Percentiles rank a stretch among this genome's conserved stretches.
These are phyloP conservation scores for Tetranychus piercei DNA, from an alignment of 2,888 invertebrate genomes.

Conservation along the genomic window DNA sequence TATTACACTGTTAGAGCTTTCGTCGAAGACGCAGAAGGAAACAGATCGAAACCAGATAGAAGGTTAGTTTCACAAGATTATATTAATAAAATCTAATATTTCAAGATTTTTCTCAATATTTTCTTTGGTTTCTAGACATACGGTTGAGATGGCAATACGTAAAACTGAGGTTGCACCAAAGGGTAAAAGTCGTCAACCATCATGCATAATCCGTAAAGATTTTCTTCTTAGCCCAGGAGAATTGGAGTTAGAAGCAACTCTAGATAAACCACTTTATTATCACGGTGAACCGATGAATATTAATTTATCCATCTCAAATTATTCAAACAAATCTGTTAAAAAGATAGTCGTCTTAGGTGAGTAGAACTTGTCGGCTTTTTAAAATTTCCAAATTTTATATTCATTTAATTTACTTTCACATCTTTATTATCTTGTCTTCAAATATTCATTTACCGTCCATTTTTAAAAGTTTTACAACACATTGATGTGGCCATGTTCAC, in stretches of 20 bases:
- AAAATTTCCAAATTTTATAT: too few species aligned
- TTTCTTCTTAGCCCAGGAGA: constrained; percentile 86
- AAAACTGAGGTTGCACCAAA: constrained; percentile 82
- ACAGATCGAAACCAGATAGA: neutral
- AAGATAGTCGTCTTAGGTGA: constrained; percentile 63
- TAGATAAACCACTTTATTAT: constrained; percentile 59
- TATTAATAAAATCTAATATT: neutral
- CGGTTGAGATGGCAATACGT: constrained; percentile 67
- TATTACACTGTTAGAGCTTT: constrained; percentile 77
- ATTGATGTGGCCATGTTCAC: constrained; percentile 90
- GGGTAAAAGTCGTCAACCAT: constrained; percentile 73
- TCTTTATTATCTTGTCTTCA: too few species aligned
- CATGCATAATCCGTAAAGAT: constrained; percentile 81
- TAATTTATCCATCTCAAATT: constrained; percentile 73
- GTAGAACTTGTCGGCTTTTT: constrained; percentile 7
- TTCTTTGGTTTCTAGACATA: constrained; percentile 44
- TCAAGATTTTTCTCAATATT: neutral
- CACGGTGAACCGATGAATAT: constrained; percentile 78
- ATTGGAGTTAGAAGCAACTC: constrained; percentile 72
- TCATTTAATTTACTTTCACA: too few species aligned
- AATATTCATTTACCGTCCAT: neutral
- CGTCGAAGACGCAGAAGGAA: constrained; percentile 53
- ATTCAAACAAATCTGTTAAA: constrained; percentile 86
- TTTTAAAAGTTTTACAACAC: constrained; percentile 55
- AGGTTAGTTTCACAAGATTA: constrained; percentile 30